Evolutionary conservation across 2,113 vertebrate species (phyloP), one percentile per base, ranked within the genome.

Genomic region (Ophiodon elongatus): DNA sequence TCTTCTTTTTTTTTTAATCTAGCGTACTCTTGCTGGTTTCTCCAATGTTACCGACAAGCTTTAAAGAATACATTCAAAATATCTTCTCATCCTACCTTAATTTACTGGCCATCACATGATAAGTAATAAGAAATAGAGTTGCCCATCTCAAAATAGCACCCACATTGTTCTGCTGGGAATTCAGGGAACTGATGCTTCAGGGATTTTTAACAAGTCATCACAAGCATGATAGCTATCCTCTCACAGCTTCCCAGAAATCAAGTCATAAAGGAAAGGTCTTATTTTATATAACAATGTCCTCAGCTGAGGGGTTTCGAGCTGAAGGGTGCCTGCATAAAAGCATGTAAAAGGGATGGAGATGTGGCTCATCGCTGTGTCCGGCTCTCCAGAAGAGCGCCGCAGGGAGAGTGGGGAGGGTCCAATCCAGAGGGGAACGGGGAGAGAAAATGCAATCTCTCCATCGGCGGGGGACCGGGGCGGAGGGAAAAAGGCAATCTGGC

Each of bases 71-170:
- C 9, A 6, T n/a, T 27, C 6, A 37, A 63, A 29, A 14, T 25
- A 70, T 47, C 65, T 39, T 17, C 50, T 31, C 25, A 60, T 66
- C 47, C 45, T 21, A 13, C 8, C 31, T n/a, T 68, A 19, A 41
- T 37, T 52, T 25, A 5, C 31, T 73, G 19, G 1, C 27, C 27
- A 4, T 73, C 41, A 73, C 52, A 59, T 33, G 73, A 72, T n/a
- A 0, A 41, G 21, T 52, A 67, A 3, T 35, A 82, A 69, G 43
- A 19, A 66, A 71, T 23, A 17, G 41, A 56, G 67, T 69, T 69
- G 19, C 7, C n/a, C 2, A 15, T 73, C 85, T 84, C 79, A 85
- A 88, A 90, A 84, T 84, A 88, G 64, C 29, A 52, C 52, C 35
- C 72, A 66, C 69, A 45, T 45, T 0, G 1, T 71, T 66, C 47